phyloP scores from a whole-genome alignment of 2,888 invertebrate species.

The Andrena bucephala region DNA sequence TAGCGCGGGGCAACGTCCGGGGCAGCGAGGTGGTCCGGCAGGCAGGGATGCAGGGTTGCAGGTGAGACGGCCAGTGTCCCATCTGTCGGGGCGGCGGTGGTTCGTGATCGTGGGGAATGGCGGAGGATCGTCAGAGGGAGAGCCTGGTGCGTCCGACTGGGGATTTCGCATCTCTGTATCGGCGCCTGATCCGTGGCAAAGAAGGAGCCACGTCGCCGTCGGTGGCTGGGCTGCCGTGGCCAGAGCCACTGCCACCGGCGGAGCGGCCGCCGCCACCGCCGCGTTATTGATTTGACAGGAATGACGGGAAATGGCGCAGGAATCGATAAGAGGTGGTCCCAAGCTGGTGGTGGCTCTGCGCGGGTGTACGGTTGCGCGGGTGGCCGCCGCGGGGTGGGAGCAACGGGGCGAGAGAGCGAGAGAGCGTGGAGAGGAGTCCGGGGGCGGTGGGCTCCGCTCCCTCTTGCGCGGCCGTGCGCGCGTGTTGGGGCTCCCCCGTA shows the following conservation, averaged over 20 bases:
- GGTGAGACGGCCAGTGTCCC: slow-evolving; percentile 46
- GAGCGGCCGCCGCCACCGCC: slow-evolving; percentile 52
- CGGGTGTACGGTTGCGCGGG: slow-evolving; percentile 50
- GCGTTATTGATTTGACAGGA: slow-evolving; percentile 82
- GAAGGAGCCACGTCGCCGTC: slow-evolving; percentile 51
- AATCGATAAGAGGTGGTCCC: slow-evolving; percentile 83
- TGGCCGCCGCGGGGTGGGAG: background rate
- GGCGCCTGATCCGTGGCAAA: slow-evolving; percentile 62
- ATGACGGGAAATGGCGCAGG: slow-evolving; percentile 84
- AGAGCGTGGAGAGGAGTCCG: slow-evolving; percentile 13
- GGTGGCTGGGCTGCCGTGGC: slow-evolving; percentile 37
- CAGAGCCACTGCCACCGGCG: background rate
- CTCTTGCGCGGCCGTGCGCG: background rate
- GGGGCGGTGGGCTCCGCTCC: background rate
- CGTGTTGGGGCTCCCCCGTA: background rate
- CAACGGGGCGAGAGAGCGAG: slow-evolving; percentile 7
- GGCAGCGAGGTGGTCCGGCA: slow-evolving; percentile 19
- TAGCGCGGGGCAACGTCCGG: slow-evolving; percentile 7
- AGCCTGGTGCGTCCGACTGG: slow-evolving; percentile 22
- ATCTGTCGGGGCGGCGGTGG: slow-evolving; percentile 44
- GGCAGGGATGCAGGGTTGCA: slow-evolving; percentile 28
- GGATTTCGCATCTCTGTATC: slow-evolving; percentile 65
- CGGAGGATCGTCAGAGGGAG: slow-evolving; percentile 28
- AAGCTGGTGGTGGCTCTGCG: slow-evolving; percentile 68
- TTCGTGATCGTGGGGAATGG: slow-evolving; percentile 38